phyloP scores from a whole-genome alignment of 1,140 invertebrate genomes.

The Zaprionus ghesquierei region DNA sequence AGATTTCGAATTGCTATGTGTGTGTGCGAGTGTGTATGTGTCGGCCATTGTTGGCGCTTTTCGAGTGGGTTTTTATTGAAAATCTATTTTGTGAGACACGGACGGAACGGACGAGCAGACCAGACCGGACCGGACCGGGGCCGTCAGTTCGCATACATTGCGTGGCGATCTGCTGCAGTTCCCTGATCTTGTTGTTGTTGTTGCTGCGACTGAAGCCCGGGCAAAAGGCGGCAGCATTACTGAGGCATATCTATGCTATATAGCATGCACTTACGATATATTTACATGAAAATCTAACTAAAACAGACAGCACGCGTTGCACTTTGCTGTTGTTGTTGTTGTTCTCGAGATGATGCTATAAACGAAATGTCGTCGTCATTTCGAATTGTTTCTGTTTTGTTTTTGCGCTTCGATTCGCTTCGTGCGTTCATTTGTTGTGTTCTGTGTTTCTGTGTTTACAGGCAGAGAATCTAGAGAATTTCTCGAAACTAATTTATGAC shows the following conservation, averaged over 20 bases:
- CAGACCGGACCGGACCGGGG: neutral
- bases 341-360: slow-evolving; percentile 60
- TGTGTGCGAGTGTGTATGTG: slow-evolving; percentile 34
- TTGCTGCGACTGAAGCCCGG: slow-evolving; percentile 36
- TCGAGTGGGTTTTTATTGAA: slow-evolving; percentile 77
- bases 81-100: slow-evolving; percentile 72
- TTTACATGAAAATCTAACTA: slow-evolving; percentile 39
- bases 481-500: slow-evolving; percentile 74
- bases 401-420: slow-evolving; percentile 63
- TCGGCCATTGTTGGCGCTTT: slow-evolving; percentile 59
- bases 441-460: slow-evolving; percentile 41
- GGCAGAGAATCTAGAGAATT: slow-evolving; percentile 58
- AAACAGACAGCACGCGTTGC: slow-evolving; percentile 45
- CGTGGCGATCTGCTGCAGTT: slow-evolving; percentile 40
- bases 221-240: slow-evolving; percentile 43
- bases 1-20: slow-evolving; percentile 50
- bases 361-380: slow-evolving; percentile 68
- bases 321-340: slow-evolving; percentile 1
- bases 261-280: slow-evolving; percentile 25
- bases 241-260: slow-evolving; percentile 30
- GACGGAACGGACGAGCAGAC: too few species aligned
- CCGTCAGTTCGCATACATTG: slow-evolving; percentile 55
- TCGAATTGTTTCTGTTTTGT: slow-evolving; percentile 30
- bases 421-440: slow-evolving; percentile 47
- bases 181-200: slow-evolving; percentile 17